A percentile compares a stretch with the other conserved stretches of the same genome.
Evolutionary conservation across 2,113 vertebrate genomes (phyloP).

Genomic region (Gobius niger): DNA sequence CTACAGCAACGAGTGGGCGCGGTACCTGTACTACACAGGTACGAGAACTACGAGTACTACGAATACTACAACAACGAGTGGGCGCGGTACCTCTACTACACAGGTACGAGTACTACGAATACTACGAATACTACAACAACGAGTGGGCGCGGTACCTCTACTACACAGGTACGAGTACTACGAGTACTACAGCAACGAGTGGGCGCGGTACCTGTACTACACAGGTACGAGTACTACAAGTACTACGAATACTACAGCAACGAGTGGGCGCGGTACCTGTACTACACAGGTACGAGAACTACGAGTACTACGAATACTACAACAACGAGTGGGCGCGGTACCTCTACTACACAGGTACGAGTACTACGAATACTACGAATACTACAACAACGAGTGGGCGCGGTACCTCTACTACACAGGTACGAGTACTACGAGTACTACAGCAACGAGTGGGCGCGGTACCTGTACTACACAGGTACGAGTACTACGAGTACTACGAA

Average conservation of each 20-base stretch:
- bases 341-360: conserved; percentile 93
- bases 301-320: conserved; percentile 36
- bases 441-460: conserved; percentile 95
- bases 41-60: conserved; percentile 34
- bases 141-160: conserved; percentile 99
- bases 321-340: conserved; percentile 99
- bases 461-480: conserved; percentile 92
- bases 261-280: conserved; percentile 97
- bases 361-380: no score
- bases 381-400: no score
- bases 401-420: no score
- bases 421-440: no score
- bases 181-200: conserved; percentile 82
- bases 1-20: no score
- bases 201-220: conserved; percentile 98
- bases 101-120: conserved; percentile 63
- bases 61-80: conserved; percentile 94
- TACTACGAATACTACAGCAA: conserved; percentile 80
- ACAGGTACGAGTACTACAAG: conserved; percentile 77
- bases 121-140: no score
- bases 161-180: conserved; percentile 84
- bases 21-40: no score
- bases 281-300: conserved; percentile 98
- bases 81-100: conserved; percentile 97
- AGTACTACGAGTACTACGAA: conserved; percentile 24